Percentiles rank a stretch among this genome's conserved stretches.
phyloP scores from a whole-genome alignment of 2,888 invertebrate species.

The Pyrocoelia pectoralis region DNA sequence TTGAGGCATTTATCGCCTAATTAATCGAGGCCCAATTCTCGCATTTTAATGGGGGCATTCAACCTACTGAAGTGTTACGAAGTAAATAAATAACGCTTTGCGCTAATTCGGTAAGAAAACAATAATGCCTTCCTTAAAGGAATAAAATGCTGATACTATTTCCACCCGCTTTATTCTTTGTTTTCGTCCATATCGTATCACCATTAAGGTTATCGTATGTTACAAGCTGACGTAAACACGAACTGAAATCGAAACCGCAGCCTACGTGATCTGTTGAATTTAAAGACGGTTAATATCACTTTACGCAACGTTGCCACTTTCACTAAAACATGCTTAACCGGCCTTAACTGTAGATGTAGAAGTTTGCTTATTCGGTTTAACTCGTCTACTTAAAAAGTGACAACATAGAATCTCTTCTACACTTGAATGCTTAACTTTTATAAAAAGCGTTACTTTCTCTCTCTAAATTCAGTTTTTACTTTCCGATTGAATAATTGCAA shows the following conservation, averaged over 20 bases:
- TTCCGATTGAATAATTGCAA: constrained; percentile 4
- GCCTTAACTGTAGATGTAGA: no score
- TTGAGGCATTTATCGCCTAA: no score
- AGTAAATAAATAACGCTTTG: constrained; percentile 22
- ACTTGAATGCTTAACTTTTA: constrained; percentile 28
- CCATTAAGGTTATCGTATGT: neutral
- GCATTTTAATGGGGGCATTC: no score
- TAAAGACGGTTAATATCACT: constrained; percentile 39
- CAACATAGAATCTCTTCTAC: constrained; percentile 24
- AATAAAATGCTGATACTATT: neutral
- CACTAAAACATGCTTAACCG: neutral
- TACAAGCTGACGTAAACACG: constrained; percentile 18
- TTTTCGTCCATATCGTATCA: constrained; percentile 13
- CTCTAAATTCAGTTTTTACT: constrained; percentile 31
- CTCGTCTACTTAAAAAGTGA: constrained; percentile 12
- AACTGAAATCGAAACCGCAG: constrained; percentile 28
- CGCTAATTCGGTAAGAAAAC: constrained; percentile 29
- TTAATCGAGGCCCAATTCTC: no score
- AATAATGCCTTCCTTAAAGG: constrained; percentile 7
- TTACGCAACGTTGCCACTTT: constrained; percentile 39
- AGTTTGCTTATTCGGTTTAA: neutral
- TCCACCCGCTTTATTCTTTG: constrained; percentile 7
- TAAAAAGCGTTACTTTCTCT: constrained; percentile 36
- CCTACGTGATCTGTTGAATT: constrained; percentile 33
- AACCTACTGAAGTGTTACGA: neutral